Base-by-base conservation (phyloP, 1,140 invertebrate genomes). In the Colletes gigas region DNA sequence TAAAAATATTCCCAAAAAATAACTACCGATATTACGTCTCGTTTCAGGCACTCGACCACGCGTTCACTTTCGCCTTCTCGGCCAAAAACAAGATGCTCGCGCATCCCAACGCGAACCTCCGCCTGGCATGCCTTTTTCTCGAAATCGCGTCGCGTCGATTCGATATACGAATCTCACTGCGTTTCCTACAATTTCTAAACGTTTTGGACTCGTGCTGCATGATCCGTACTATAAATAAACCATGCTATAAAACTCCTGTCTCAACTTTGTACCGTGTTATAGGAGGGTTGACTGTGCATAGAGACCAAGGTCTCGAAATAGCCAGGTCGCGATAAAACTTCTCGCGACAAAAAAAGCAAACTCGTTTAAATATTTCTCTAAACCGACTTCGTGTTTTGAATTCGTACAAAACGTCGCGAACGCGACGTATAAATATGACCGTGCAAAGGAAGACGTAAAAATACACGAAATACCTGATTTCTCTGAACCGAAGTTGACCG, bases 11-110 rank as follows among this genome's bases (percentile, higher is more conserved):
- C 30, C 19, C 50, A 57, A 78, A 83, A 74, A 83, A 83, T 66
- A 84, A 70, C 65, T 52, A 73, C 9, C 30, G 44, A 54, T 72
- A 82, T 78, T 82, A 68, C 71, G 19, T 54, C 66, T 30, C n/a
- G 19, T 57, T 50, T 50, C 9, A 62, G 66, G 41, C 67, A 66
- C 54, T 50, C 30, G 21, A 44, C 12, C 44, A 65, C 9, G 21
- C 14, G n/a, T 57, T 55, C 44, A 67, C 19, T 76, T 81, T 76
- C 39, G 39, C 54, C 44, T 4, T 19, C n/a, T 14, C n/a, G 17
- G 41, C 12, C 47, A 44, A 81, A 74, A 83, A 75, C 50, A 47
- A 71, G n/a, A 57, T n/a, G 17, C 30, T 21, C 21, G 30, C 1
- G 21, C 7, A 10, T 62, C 9, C 67, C 30, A 47, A 81, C 39